phyloP scores from a whole-genome alignment of 2,888 invertebrate species.

The Nudaria mundana region DNA sequence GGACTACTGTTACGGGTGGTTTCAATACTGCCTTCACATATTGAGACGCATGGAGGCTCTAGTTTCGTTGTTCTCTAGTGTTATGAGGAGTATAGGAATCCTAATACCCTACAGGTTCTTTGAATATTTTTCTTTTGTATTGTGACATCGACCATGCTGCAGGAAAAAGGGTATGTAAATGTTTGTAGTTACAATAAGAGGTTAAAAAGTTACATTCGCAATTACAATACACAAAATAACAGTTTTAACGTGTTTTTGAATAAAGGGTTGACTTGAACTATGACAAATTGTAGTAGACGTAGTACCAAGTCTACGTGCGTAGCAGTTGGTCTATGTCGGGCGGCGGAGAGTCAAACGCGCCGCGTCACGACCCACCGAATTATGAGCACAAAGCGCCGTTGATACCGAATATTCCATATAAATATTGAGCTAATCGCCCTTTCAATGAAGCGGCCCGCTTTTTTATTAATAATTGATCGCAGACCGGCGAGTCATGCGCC shows the following conservation, averaged over 20 bases:
- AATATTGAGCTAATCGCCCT: slow-evolving; percentile 82
- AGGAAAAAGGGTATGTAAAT: no score
- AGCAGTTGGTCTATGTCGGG: slow-evolving; percentile 67
- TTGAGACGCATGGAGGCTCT: slow-evolving; percentile 18
- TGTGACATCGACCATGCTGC: no score
- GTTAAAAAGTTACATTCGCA: no score
- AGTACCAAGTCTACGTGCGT: slow-evolving; percentile 34
- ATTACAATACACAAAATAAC: no score
- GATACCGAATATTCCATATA: slow-evolving; percentile 82
- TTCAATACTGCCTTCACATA: slow-evolving; percentile 14
- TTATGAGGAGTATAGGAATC: background rate
- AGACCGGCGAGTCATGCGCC: slow-evolving; percentile 77
- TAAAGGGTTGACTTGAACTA: background rate
- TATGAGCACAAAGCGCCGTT: slow-evolving; percentile 79
- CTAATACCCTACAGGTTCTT: no score
- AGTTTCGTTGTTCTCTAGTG: background rate
- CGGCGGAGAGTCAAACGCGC: slow-evolving; percentile 67
- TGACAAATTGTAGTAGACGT: slow-evolving; percentile 8
- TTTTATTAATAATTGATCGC: slow-evolving; percentile 80
- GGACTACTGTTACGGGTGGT: background rate
- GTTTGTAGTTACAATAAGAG: no score
- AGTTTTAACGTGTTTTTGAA: background rate
- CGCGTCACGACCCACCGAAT: slow-evolving; percentile 78
- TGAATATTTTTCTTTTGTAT: no score
- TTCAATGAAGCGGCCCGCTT: slow-evolving; percentile 81